Base-by-base conservation (phyloP, 2,797 vertebrate species). In the Pseudomugil gertrudae region DNA sequence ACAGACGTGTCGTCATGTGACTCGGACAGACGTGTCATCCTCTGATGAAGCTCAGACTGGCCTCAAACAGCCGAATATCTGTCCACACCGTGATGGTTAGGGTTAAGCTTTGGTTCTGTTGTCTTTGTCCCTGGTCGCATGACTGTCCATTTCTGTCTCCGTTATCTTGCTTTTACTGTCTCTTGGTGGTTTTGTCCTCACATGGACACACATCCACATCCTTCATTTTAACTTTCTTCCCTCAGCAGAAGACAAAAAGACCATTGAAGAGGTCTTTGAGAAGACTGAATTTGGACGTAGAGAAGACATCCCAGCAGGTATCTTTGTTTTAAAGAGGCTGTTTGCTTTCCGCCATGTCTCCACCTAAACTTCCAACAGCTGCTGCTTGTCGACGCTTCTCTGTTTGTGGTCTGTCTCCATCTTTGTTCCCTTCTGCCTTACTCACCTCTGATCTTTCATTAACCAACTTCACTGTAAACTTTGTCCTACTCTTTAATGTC, bases 251-350 rank as follows among this genome's bases (percentile, higher is more conserved):
- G 73, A 74, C 38, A 90, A 72, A 82, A 78, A 69, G 40, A 75
- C 84, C 0, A 71, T 91, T 24, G 93, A 91, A 36, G 94, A 94
- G 27, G 69, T 69, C 2, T 63, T 92, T 45, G 74, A 76, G 57
- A 84, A 66, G 80, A 84, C 65, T 52, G 57, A 73, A 15, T 57
- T 86, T 17, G 57, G 56, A 72, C 69, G 47, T 17, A 90, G 75
- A 75, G 84, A 86, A 69, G 64, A 68, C 45, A 23, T 64, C 23
- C 84, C 86, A 19, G 53, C 76, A 93, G 92, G 94, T 94, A 93
- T 48, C 60, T 27, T 29, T 30, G 36, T 36, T 58, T 60, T 30
- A 13, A 27, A 65, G 43, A 60, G 66, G 62, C 63, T 61, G 64
- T 47, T 48, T 10, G 23, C 63, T 61, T 23, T 27, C 62, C 9